Conservation (phyloP, 2,888 invertebrate genomes). For the Carterocephalus palaemon region DNA sequence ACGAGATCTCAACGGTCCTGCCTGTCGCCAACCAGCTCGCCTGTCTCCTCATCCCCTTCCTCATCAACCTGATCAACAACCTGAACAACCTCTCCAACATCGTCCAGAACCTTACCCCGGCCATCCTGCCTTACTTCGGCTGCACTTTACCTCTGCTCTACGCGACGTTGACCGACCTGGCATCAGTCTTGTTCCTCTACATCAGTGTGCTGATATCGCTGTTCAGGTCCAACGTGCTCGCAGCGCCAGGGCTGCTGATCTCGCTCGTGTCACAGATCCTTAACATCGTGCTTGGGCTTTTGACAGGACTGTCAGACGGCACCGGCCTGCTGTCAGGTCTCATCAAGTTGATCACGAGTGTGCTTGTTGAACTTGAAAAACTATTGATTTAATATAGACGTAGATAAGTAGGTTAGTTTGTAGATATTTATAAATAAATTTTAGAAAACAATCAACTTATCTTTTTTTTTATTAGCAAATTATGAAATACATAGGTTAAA, state of each 20-base stretch:
- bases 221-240: conserved; percentile 63
- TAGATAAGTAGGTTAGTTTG: not conserved
- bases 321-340: conserved; percentile 55
- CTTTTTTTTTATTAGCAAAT: no score
- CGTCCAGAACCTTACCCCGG: conserved; percentile 68
- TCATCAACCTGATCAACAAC: conserved; percentile 68
- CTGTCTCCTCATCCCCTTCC: conserved; percentile 60
- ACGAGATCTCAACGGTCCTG: conserved; percentile 62
- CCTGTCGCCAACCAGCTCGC: conserved; percentile 67
- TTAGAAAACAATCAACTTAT: no score
- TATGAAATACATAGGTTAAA: no score
- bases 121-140: conserved; percentile 65
- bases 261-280: conserved; percentile 54
- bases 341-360: conserved; percentile 58
- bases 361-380: conserved; percentile 65
- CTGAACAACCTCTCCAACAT: conserved; percentile 69
- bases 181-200: conserved; percentile 65
- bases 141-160: conserved; percentile 65
- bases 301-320: conserved; percentile 62
- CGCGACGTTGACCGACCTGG: conserved; percentile 65
- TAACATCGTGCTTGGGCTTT: conserved; percentile 56
- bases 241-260: conserved; percentile 58
- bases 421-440: conserved; percentile 12
- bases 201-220: conserved; percentile 66
- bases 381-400: conserved; percentile 41